Base-by-base conservation (phyloP, 1,140 invertebrate species). In the Diuraphis noxia region DNA sequence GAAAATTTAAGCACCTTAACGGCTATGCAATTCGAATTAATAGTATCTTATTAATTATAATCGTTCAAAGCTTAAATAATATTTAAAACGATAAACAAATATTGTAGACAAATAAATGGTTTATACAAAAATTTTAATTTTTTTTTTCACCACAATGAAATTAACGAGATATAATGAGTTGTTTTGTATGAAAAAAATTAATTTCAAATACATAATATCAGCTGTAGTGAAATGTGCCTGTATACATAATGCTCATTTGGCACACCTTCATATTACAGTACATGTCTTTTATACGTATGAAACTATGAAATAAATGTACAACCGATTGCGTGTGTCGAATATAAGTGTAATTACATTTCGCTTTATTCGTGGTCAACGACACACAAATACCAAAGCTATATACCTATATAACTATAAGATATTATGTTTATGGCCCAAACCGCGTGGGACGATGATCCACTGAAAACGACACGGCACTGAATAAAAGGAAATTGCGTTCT, bases 301-400 rank as follows among this genome's bases (percentile, higher is more conserved):
- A 63, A 63, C 17, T 63, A 63, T 63, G 56, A 30, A 63, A 63
- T n/a, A n/a, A 63, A 13, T n/a, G 56, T 63, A 63, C 13, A 17
- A 72, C 56, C n/a, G 56, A 72, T 72, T 72, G 56, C 30, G 56
- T 72, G 56, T 72, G 56, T 72, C 56, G 56, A 72, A 72, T 72
- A 72, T 63, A n/a, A n/a, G 56, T 72, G 30, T 72, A n/a, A 72
- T 72, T 72, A 72, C 56, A 72, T 72, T 72, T 72, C 30, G n/a
- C n/a, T 72, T 72, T 72, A 72, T 72, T 72, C n/a, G n/a, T 72
- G 56, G 56, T 72, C 56, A 72, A 72, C 34, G 56, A 72, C 56
- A 72, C 56, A 72, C n/a, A 72, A 72, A 72, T 72, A 72, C 56
- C 30, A 13, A 43, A 43, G 13, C n/a, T n/a, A n/a, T n/a, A 49